Evolutionary conservation across 2,113 vertebrate genomes (phyloP), one percentile per base, ranked within the genome.

Genomic region (Plestiodon gilberti): DNA sequence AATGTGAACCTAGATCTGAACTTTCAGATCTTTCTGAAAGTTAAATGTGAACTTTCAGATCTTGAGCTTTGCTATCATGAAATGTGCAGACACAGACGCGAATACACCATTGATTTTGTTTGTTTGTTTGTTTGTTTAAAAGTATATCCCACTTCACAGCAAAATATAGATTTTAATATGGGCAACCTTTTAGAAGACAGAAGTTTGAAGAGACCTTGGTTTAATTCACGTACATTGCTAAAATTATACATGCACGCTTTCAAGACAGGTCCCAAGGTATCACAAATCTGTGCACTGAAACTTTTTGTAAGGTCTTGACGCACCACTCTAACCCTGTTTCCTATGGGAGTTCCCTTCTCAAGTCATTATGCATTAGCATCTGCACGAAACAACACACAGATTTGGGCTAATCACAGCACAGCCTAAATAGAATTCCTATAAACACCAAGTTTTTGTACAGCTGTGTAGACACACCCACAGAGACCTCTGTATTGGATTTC

Each of bases 401-500:
- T 22, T 43, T 2, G 83, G 40, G 85, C 81, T 70, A 64, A 75
- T 89, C 61, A 23, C 2, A 61, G 55, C 25, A 75, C 17, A 78
- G 71, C 23, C 55, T 74, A 62, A n/a, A 0, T 0, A 77, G 85
- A 89, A 93, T 87, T 92, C 89, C 57, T 83, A 77, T 65, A 83
- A 86, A 40, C n/a, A 82, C 73, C 2, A 1, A 71, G 38, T 61
- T 81, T 79, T 93, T 86, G 64, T 40, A 91, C 86, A 88, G 55
- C 18, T 61, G 67, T 76, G 18, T 17, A 89, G 43, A 87, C 69
- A 8, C 6, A 90, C 15, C 28, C 3, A 0, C 48, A 18, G 81
- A n/a, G 86, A 83, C 28, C 65, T 87, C 62, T 89, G 1, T 57
- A 81, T 40, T 61, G 64, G n/a, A 84, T 86, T 94, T 89, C 87